Evolutionary conservation across 2,797 vertebrate genomes (phyloP).

Genomic region (Pelobates cultripes): DNA sequence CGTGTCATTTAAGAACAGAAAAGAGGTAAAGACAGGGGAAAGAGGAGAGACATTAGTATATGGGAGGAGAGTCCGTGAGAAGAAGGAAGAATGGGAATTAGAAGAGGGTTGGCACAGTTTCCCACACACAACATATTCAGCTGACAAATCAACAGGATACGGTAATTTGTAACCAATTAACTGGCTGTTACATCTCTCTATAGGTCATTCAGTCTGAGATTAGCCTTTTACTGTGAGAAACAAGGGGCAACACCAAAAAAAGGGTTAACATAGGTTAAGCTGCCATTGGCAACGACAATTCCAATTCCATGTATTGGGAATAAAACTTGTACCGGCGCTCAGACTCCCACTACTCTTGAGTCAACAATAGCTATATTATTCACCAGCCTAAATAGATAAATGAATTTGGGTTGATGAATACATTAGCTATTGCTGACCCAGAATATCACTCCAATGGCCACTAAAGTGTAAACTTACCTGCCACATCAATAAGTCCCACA

Average conservation of each 20-base stretch:
- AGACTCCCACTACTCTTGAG: too few species aligned
- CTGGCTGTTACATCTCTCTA: slow-evolving; percentile 21
- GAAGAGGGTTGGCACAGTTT: neutral
- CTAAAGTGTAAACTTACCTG: too few species aligned
- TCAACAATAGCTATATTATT: too few species aligned
- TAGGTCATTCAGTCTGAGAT: slow-evolving; percentile 2
- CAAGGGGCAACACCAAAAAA: neutral
- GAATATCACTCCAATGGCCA: too few species aligned
- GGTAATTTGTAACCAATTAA: slow-evolving; percentile 31
- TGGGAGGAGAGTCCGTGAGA: too few species aligned
- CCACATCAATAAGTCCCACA: too few species aligned
- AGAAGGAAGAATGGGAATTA: too few species aligned
- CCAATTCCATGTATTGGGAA: neutral
- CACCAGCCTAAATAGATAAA: too few species aligned
- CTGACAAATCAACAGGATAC: slow-evolving; percentile 14
- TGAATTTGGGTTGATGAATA: neutral
- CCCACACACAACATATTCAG: slow-evolving; percentile 62
- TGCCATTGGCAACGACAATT: neutral
- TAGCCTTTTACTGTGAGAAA: neutral
- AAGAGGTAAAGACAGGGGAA: too few species aligned
- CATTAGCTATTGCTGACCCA: too few species aligned
- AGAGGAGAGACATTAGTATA: too few species aligned
- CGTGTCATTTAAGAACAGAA: too few species aligned
- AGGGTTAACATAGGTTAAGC: neutral
- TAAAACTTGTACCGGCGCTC: neutral